Evolutionary conservation across 2,888 invertebrate species (phyloP).

Genomic region (Monopis laevigella): DNA sequence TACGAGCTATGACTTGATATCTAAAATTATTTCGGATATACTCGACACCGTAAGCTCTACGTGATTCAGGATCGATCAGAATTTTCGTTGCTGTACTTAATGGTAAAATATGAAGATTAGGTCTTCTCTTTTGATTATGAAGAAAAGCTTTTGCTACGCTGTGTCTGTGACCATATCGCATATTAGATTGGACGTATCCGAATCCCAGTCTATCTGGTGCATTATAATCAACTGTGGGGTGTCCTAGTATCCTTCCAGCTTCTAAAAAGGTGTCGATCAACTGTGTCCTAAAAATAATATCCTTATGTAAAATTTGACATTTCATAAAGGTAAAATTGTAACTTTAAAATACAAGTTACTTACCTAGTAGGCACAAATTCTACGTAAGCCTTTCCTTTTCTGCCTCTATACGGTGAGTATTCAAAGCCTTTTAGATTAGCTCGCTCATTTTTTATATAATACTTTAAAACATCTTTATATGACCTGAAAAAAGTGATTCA

Average conservation of each 20-base stretch:
- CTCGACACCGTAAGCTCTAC: constrained; percentile 63
- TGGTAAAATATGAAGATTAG: constrained; percentile 67
- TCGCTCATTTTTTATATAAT: constrained; percentile 68
- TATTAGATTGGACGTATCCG: constrained; percentile 69
- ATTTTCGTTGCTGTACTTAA: constrained; percentile 62
- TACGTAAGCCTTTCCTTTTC: constrained; percentile 65
- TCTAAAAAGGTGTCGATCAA: constrained; percentile 71
- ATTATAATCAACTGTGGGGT: constrained; percentile 74
- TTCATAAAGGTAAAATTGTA: too few relatives aligned
- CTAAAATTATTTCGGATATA: constrained; percentile 49
- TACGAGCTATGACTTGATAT: constrained; percentile 59
- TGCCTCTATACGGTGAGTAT: constrained; percentile 57
- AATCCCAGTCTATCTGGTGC: constrained; percentile 65
- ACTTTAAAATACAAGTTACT: too few relatives aligned
- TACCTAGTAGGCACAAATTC: constrained; percentile 61
- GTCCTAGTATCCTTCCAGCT: constrained; percentile 70
- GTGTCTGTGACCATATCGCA: constrained; percentile 64
- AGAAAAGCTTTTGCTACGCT: constrained; percentile 71
- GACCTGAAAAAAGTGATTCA: constrained; percentile 54
- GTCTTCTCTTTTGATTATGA: constrained; percentile 53
- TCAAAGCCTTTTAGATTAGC: constrained; percentile 41
- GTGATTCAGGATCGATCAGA: constrained; percentile 53
- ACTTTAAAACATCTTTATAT: constrained; percentile 62
- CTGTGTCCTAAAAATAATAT: constrained; percentile 36
- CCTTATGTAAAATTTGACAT: too few relatives aligned